Conservation (phyloP, 2,113 vertebrate genomes). For the Phalacrocorax pelagicus region DNA sequence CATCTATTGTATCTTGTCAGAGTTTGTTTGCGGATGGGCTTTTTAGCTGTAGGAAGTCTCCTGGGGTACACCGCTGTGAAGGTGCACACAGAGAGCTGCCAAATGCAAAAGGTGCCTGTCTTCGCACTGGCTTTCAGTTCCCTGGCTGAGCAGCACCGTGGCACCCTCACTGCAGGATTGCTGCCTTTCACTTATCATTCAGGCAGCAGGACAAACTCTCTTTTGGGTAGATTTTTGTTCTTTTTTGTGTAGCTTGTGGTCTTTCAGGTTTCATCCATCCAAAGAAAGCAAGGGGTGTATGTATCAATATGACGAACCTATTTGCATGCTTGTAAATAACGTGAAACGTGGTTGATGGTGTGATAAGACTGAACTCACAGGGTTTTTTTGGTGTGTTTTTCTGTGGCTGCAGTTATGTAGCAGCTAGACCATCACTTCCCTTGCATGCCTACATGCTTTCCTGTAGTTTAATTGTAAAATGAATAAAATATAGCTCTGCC, state of each 20-base stretch:
- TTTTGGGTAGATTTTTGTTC: background rate
- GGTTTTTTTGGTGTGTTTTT: background rate
- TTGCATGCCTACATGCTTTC: conserved; percentile 51
- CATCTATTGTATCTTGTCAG: background rate
- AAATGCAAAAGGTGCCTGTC: background rate
- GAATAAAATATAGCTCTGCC: conserved; percentile 34
- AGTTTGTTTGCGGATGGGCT: background rate
- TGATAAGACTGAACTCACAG: background rate
- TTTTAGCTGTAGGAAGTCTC: background rate
- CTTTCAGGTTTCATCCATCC: background rate
- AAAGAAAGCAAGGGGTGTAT: background rate
- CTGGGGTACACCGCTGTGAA: background rate
- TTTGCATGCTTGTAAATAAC: background rate
- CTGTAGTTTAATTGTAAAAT: conserved; percentile 56
- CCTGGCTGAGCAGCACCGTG: fast-evolving
- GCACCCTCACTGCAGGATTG: background rate
- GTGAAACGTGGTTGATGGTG: background rate
- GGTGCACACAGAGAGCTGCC: background rate
- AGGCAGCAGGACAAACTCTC: background rate
- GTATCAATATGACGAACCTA: background rate
- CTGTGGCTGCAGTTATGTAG: conserved; percentile 21
- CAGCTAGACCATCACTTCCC: conserved; percentile 54
- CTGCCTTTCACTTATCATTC: background rate
- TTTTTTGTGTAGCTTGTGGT: background rate
- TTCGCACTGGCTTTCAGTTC: fast-evolving